These are phyloP conservation scores for Alcedo atthis DNA, from an alignment of 2,797 vertebrate species.

Conservation along the genomic window DNA sequence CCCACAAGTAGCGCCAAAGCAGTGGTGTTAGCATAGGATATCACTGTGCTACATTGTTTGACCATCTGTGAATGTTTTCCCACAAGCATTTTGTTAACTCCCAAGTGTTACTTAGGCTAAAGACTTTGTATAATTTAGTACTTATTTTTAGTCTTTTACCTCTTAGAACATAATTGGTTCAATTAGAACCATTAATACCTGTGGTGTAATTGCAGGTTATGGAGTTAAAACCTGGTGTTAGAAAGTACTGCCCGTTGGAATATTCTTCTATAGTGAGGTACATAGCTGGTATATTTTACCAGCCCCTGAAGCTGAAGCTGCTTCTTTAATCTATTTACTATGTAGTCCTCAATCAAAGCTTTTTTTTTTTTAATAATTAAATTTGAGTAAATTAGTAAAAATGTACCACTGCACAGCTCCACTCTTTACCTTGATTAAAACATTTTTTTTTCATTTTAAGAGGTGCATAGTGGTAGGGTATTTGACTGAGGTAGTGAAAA, in stretches of 20 bases:
- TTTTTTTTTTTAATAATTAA: not conserved
- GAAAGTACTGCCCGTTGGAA: constrained; percentile 22
- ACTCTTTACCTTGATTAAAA: not conserved
- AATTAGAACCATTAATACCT: constrained; percentile 59
- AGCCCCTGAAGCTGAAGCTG: not conserved
- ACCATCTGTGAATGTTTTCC: constrained; percentile 15
- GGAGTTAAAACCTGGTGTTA: constrained; percentile 3
- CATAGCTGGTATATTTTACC: constrained; percentile 9
- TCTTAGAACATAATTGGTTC: constrained; percentile 39
- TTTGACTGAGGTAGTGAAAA: not conserved
- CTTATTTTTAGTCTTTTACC: constrained; percentile 50
- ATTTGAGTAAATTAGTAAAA: not conserved
- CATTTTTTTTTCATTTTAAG: not conserved
- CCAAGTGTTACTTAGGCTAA: constrained; percentile 22
- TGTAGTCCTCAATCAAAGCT: not conserved
- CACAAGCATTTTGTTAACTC: constrained; percentile 51
- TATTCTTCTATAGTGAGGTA: not conserved
- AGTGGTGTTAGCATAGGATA: not conserved
- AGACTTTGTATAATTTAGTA: constrained; percentile 16
- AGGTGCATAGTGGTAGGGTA: rapidly evolving
- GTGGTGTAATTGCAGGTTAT: constrained; percentile 49
- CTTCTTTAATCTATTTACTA: not conserved
- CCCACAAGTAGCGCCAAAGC: not conserved
- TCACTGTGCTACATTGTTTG: not conserved
- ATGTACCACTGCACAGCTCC: not conserved